Evolutionary conservation across 53 echinoderm and acorn worm species (phyloP).

Genomic region (Mesocentrotus franciscanus): DNA sequence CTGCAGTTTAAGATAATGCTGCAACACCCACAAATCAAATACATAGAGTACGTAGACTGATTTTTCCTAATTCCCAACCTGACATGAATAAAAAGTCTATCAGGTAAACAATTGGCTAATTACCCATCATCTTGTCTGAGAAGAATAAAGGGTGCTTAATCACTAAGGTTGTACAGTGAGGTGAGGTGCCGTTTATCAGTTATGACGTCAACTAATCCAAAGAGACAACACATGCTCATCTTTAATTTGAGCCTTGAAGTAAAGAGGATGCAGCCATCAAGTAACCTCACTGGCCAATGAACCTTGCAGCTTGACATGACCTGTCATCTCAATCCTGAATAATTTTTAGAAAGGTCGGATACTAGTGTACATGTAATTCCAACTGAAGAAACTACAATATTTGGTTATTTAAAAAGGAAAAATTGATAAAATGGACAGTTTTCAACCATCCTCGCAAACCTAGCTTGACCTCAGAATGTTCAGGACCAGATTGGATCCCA

Average conservation of each 20-base stretch:
- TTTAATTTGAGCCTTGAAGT: conserved; percentile 29
- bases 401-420: too few species aligned
- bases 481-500: background rate
- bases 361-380: background rate
- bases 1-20: background rate
- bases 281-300: conserved; percentile 15
- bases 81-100: conserved; percentile 39
- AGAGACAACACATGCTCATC: conserved; percentile 53
- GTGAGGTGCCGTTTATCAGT: conserved; percentile 51
- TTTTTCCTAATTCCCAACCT: conserved; percentile 26
- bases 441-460: too few species aligned
- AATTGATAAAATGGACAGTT: too few species aligned
- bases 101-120: conserved; percentile 24
- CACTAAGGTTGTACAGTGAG: background rate
- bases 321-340: background rate
- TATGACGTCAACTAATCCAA: conserved; percentile 60
- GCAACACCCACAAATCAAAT: background rate
- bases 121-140: conserved; percentile 8
- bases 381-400: too few species aligned
- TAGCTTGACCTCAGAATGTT: background rate
- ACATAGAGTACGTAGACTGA: background rate
- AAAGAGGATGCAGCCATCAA: background rate
- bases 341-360: background rate
- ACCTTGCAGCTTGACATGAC: background rate
- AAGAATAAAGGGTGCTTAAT: background rate